phyloP scores from a whole-genome alignment of 2,797 vertebrate genomes.

The Hydrocynus forskahlii region DNA sequence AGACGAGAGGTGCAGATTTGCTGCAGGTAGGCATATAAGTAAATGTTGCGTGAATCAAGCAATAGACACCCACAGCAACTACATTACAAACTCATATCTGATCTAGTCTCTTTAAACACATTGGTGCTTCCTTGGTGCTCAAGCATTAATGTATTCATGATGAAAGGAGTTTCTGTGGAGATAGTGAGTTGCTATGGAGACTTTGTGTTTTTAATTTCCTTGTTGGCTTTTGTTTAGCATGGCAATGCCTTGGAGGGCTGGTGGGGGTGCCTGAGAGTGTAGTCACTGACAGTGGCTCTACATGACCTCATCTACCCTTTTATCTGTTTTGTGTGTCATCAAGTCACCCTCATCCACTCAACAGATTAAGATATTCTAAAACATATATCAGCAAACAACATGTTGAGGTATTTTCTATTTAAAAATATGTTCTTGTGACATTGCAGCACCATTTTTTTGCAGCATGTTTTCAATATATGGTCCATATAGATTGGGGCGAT shows the following conservation, averaged over 20 bases:
- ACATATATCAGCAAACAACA: background rate
- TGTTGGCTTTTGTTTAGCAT: slow-evolving; percentile 77
- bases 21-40: background rate
- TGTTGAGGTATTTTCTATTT: slow-evolving; percentile 30
- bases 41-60: background rate
- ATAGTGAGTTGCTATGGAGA: slow-evolving; percentile 48
- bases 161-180: slow-evolving; percentile 33
- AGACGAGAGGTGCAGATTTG: no score
- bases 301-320: slow-evolving; percentile 74
- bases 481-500: no score
- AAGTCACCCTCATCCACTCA: slow-evolving; percentile 62
- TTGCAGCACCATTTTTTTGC: no score
- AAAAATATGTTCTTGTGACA: no score
- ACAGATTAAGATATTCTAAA: slow-evolving; percentile 76
- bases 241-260: slow-evolving; percentile 66
- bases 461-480: no score
- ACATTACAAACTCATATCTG: slow-evolving; percentile 55
- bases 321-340: slow-evolving; percentile 69
- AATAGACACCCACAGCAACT: background rate
- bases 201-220: slow-evolving; percentile 64
- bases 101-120: slow-evolving; percentile 61
- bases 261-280: slow-evolving; percentile 80
- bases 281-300: slow-evolving; percentile 77
- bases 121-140: slow-evolving; percentile 54
- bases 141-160: slow-evolving; percentile 60